A percentile compares a stretch with the other conserved stretches of the same genome.
These are phyloP conservation scores for Caradrina clavipalpis DNA, from an alignment of 2,888 invertebrate genomes.

Conservation along the genomic window DNA sequence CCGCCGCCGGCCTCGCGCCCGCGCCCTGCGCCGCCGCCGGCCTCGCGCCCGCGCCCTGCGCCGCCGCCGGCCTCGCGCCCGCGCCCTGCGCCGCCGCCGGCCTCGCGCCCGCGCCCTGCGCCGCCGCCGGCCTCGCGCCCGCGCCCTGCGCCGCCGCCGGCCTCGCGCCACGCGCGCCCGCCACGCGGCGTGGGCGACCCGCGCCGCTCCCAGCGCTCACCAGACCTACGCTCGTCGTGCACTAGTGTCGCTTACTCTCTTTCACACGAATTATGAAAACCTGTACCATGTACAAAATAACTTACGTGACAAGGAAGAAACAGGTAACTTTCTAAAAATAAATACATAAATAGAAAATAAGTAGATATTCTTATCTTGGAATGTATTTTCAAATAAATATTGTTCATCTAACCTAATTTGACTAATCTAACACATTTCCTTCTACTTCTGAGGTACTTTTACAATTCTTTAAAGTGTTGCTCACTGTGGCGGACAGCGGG, in stretches of 20 bases:
- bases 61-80: slow-evolving; percentile 46
- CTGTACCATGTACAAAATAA: slow-evolving; percentile 88
- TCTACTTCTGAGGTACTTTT: slow-evolving; percentile 2
- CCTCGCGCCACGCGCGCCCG: too few relatives aligned
- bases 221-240: slow-evolving; percentile 45
- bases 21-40: slow-evolving; percentile 56
- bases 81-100: too few relatives aligned
- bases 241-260: slow-evolving; percentile 44
- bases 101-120: slow-evolving; percentile 60
- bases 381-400: slow-evolving; percentile 14
- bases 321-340: slow-evolving; percentile 76
- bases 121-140: slow-evolving; percentile 46
- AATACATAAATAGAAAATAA: slow-evolving; percentile 9
- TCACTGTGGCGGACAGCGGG: slow-evolving; percentile 74
- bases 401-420: slow-evolving; percentile 8
- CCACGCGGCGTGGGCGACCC: slow-evolving; percentile 33
- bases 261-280: slow-evolving; percentile 79
- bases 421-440: slow-evolving; percentile 4
- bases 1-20: slow-evolving; percentile 47
- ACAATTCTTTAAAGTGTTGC: slow-evolving; percentile 65
- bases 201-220: slow-evolving; percentile 26
- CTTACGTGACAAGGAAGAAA: slow-evolving; percentile 85
- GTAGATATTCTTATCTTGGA: slow-evolving; percentile 1
- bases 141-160: slow-evolving; percentile 47
- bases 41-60: slow-evolving; percentile 52